phyloP scores from a whole-genome alignment of 1,140 invertebrate species.

The Trachymyrmex cornetzi region DNA sequence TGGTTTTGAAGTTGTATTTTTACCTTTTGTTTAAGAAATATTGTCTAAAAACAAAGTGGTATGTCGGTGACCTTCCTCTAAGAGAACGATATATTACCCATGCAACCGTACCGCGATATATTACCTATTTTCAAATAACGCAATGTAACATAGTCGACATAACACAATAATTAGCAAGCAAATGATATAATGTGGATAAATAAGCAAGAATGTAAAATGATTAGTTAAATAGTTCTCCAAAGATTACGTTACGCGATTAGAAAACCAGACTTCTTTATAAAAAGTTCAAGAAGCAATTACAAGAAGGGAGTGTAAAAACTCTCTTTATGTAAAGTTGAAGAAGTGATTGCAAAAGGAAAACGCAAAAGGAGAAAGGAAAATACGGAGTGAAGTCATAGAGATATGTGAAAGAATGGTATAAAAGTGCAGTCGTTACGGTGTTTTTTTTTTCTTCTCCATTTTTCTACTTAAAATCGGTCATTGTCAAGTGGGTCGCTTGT shows the following conservation, averaged over 20 bases:
- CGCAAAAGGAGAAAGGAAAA: constrained; percentile 13
- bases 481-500: constrained; percentile 45
- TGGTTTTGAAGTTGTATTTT: too few species aligned
- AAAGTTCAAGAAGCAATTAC: constrained; percentile 19
- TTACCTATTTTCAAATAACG: neutral
- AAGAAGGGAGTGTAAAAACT: constrained; percentile 15
- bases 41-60: too few species aligned
- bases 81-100: neutral
- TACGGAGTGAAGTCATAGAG: neutral
- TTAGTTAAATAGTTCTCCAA: constrained; percentile 2
- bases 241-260: neutral
- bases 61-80: too few species aligned
- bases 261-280: neutral
- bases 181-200: neutral
- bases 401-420: neutral
- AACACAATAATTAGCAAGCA: neutral
- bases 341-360: constrained; percentile 16
- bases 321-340: constrained; percentile 8
- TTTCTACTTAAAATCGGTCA: constrained; percentile 43
- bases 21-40: too few species aligned
- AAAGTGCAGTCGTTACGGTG: neutral
- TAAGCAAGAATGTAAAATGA: neutral
- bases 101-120: too few species aligned
- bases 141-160: too few species aligned
- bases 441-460: constrained; percentile 67